A percentile compares a stretch with the other conserved stretches of the same genome.
Evolutionary conservation across 2,113 vertebrate genomes (phyloP).

Genomic region (Entelurus aequoreus): DNA sequence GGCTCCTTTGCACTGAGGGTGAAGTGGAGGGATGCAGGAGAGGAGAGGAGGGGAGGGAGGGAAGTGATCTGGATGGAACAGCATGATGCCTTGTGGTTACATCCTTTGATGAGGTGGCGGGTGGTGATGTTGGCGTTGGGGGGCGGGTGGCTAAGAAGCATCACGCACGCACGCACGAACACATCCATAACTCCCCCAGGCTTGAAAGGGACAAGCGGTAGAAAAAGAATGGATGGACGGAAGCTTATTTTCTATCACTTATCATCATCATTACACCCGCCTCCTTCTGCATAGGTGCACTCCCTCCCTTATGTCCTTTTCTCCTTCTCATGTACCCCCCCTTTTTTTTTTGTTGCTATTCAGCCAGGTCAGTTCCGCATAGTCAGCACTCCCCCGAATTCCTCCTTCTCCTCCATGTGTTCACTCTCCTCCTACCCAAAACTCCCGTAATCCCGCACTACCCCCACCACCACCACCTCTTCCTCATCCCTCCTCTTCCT

Average conservation of each 20-base stretch:
- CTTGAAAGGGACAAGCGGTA: neutral
- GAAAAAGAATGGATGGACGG: neutral
- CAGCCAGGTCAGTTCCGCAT: conserved; percentile 53
- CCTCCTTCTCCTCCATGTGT: conserved; percentile 23
- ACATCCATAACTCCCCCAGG: neutral
- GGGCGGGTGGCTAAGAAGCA: neutral
- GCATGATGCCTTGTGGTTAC: conserved; percentile 67
- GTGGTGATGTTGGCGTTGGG: conserved; percentile 17
- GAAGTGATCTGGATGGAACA: conserved; percentile 48
- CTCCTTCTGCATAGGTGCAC: neutral
- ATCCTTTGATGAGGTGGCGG: conserved; percentile 66
- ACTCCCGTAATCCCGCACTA: conserved; percentile 60
- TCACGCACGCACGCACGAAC: conserved; percentile 12
- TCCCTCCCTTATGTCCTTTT: neutral
- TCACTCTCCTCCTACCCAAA: conserved; percentile 50
- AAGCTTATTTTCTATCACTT: conserved; percentile 11
- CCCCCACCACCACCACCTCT: conserved; percentile 53
- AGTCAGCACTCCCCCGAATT: conserved; percentile 65
- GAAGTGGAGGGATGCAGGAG: conserved; percentile 5
- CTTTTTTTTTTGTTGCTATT: conserved; percentile 37
- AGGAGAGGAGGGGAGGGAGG: conserved; percentile 24
- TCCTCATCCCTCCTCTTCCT: conserved; percentile 11
- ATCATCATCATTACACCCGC: neutral
- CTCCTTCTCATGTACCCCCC: neutral
- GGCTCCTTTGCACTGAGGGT: conserved; percentile 53